Percentiles rank a stretch among this genome's conserved stretches.
phyloP scores from a whole-genome alignment of 2,888 invertebrate species.

The Heliconius hortense region DNA sequence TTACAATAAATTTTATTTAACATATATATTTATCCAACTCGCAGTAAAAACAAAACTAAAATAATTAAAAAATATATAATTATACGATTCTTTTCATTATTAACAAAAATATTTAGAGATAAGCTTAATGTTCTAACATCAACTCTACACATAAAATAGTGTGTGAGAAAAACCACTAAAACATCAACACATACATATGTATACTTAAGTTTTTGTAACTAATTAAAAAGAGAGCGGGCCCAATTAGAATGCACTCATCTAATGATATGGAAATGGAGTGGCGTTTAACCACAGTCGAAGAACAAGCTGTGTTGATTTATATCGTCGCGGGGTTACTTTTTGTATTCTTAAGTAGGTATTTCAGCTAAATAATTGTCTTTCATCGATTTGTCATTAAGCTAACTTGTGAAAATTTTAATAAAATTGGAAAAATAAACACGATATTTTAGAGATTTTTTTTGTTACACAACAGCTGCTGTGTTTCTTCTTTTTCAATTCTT shows the following conservation, averaged over 20 bases:
- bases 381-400: slow-evolving; percentile 25
- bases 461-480: no score
- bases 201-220: slow-evolving; percentile 26
- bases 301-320: slow-evolving; percentile 42
- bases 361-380: slow-evolving; percentile 28
- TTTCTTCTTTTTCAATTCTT: no score
- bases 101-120: neutral
- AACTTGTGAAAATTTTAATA: neutral
- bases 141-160: slow-evolving; percentile 21
- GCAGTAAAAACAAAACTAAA: neutral
- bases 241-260: slow-evolving; percentile 48
- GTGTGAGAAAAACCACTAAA: slow-evolving; percentile 25
- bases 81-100: neutral
- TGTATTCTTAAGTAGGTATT: slow-evolving; percentile 8
- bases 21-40: neutral
- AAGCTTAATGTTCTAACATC: slow-evolving; percentile 13
- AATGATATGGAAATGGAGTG: slow-evolving; percentile 75
- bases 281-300: slow-evolving; percentile 38
- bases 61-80: neutral
- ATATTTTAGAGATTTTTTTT: no score
- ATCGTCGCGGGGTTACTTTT: slow-evolving; percentile 25
- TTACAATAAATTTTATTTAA: neutral
- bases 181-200: slow-evolving; percentile 7
- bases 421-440: neutral
- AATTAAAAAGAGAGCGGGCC: slow-evolving; percentile 36